Conservation (phyloP, 2,113 vertebrate species). For the Xenus cinereus region DNA sequence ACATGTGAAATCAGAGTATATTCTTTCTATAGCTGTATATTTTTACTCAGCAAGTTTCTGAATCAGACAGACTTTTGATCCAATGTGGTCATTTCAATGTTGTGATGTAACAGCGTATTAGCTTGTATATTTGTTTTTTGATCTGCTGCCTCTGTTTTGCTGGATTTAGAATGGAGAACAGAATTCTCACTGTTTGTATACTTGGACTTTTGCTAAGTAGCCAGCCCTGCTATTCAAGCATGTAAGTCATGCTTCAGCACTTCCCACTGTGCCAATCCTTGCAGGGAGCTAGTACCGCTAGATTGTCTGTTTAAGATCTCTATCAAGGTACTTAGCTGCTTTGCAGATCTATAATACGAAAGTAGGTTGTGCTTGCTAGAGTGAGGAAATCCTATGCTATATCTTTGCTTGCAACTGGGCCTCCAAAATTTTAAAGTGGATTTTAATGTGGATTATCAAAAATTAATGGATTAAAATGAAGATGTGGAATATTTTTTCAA, state of each 20-base stretch:
- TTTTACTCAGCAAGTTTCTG: background rate
- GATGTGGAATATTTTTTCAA: background rate
- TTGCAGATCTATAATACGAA: background rate
- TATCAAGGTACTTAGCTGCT: background rate
- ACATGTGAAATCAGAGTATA: background rate
- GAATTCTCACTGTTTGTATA: background rate
- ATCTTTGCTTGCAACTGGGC: background rate
- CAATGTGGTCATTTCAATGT: background rate
- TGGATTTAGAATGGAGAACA: background rate
- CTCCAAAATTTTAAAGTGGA: background rate
- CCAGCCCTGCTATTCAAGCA: background rate
- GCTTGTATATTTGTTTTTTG: background rate
- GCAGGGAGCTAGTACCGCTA: background rate
- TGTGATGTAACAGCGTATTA: background rate
- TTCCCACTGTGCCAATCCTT: background rate
- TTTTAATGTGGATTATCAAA: background rate
- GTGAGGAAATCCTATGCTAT: background rate
- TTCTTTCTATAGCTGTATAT: background rate
- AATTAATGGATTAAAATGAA: background rate
- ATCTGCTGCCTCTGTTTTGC: background rate
- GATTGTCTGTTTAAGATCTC: background rate
- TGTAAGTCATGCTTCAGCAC: background rate
- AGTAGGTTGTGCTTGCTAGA: background rate
- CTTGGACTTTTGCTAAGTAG: background rate
- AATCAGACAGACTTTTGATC: background rate